Base-by-base conservation (phyloP, 2,113 vertebrate genomes). In the Tinamus guttatus region DNA sequence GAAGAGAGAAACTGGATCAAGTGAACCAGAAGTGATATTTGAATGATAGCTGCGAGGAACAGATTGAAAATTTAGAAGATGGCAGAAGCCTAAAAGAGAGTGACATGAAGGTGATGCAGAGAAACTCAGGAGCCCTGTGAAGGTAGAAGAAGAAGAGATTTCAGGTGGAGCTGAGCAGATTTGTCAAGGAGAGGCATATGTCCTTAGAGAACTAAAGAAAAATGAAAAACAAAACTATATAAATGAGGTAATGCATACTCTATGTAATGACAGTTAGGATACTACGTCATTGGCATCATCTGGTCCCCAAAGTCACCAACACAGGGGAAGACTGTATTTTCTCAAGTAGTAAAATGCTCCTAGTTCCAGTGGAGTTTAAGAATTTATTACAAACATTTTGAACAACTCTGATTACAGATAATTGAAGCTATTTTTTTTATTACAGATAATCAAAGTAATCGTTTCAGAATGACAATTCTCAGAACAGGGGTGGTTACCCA, bases 351-450 rank as follows among this genome's bases (percentile, higher is more conserved):
- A 58, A 69, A 90, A 41, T 74, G 4, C 54, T 95, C 13, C 15
- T 7, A 51, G 56, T 60, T 84, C 80, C 69, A 90, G 27, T 49
- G 16, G 24, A 71, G 56, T 16, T 86, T 74, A 64, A 81, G 41
- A 56, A 27, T 85, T 85, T 69, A 82, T 93, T 94, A 74, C 24
- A 88, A 90, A 77, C 30, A 77, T 82, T 95, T 89, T 90, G 27
- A 87, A 69, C 59, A 82, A 27, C 60, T 97, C 76, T 94, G 87
- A 95, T 92, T 95, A 80, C 41, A 84, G 56, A 67, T 93, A 95
- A 95, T 94, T 94, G 63, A 63, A 86, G 24, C 11, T 59, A 11
- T 0, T 90, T 92, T 94, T 81, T 24, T 49, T 11, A 91, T 90
- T 89, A 75, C 62, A 77, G 62, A 85, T 71, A 85, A 91, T 78